A percentile compares a stretch with the other conserved stretches of the same genome.
phyloP scores from a whole-genome alignment of 2,797 vertebrate genomes.

The Tiaroga cobitis region DNA sequence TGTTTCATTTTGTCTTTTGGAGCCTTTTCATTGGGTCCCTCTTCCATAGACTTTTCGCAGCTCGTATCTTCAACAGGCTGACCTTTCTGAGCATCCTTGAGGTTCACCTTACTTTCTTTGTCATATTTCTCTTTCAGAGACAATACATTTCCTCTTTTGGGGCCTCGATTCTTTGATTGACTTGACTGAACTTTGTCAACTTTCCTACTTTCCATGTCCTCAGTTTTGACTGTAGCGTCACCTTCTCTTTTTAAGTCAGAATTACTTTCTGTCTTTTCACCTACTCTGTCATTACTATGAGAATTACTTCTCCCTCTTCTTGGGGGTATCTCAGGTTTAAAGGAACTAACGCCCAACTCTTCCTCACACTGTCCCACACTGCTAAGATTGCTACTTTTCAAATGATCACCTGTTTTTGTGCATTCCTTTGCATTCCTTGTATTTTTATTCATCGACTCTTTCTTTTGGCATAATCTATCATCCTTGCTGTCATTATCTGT shows the following conservation, averaged over 20 bases:
- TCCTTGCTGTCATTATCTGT: constrained; percentile 21
- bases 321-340: constrained; percentile 61
- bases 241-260: constrained; percentile 18
- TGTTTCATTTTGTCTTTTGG: constrained; percentile 1
- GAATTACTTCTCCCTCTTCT: constrained; percentile 57
- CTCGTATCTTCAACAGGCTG: not conserved
- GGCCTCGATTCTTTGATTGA: constrained; percentile 34
- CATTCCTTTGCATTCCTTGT: constrained; percentile 6
- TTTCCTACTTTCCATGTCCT: constrained; percentile 28
- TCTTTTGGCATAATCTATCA: constrained; percentile 16
- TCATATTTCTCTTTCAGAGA: constrained; percentile 47
- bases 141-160: constrained; percentile 36
- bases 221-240: not conserved
- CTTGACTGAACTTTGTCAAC: not conserved
- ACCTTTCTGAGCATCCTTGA: constrained; percentile 31
- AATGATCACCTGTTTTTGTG: not conserved
- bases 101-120: constrained; percentile 2
- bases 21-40: not conserved
- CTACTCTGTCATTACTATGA: constrained; percentile 19
- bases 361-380: constrained; percentile 29
- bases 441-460: constrained; percentile 2
- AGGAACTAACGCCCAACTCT: constrained; percentile 50
- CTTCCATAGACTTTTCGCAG: constrained; percentile 14
- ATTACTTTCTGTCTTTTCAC: constrained; percentile 32
- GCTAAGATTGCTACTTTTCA: constrained; percentile 30